A percentile compares a stretch with the other conserved stretches of the same genome.
Evolutionary conservation across 2,113 vertebrate genomes (phyloP).

Genomic region (Cromileptes altivelis): DNA sequence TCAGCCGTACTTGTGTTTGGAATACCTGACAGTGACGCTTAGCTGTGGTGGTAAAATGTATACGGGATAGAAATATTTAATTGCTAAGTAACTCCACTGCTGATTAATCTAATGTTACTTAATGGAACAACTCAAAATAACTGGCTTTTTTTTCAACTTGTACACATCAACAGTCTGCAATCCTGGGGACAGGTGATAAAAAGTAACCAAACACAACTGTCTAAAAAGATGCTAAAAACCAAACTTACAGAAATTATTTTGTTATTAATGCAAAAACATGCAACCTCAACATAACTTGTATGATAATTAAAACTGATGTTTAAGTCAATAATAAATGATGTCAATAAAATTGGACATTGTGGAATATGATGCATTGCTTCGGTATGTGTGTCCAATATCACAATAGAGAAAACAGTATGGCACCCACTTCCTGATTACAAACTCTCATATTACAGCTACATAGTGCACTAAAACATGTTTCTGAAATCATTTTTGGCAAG

Average conservation of each 20-base stretch:
- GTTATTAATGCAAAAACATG: not conserved
- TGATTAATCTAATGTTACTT: conserved; percentile 28
- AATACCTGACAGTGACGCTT: conserved; percentile 47
- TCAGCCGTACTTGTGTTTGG: conserved; percentile 60
- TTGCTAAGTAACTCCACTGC: conserved; percentile 25
- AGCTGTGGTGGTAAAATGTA: conserved; percentile 26
- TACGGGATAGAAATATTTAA: conserved; percentile 34
- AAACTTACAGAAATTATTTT: too few species aligned
- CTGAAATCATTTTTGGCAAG: too few species aligned
- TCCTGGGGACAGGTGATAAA: not conserved
- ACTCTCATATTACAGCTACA: too few species aligned
- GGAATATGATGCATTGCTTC: conserved; percentile 11
- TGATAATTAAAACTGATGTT: not conserved
- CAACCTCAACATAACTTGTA: not conserved
- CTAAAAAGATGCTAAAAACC: not conserved
- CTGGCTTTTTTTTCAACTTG: not conserved
- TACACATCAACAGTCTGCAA: not conserved
- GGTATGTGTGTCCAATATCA: not conserved
- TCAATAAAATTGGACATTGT: not conserved
- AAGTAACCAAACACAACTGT: not conserved
- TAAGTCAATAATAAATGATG: not conserved
- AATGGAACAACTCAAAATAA: conserved; percentile 15
- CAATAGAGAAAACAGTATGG: too few species aligned
- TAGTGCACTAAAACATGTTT: too few species aligned
- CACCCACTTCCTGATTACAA: too few species aligned